Base-by-base conservation (phyloP, 2,797 vertebrate genomes). In the Clarias platycephalus region DNA sequence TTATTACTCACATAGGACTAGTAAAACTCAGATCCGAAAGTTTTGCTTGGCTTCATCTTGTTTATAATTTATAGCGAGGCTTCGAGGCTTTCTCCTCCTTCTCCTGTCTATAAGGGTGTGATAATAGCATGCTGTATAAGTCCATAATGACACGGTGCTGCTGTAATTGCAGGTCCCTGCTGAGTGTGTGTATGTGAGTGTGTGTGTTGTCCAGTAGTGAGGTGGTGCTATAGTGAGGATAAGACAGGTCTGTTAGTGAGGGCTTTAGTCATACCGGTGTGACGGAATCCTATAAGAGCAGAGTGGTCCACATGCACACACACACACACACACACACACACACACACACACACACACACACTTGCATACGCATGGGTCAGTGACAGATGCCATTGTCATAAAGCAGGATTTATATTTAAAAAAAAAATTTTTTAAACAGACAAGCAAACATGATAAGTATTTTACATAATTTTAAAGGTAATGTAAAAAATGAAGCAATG, bases 111-210 rank as follows among this genome's bases (percentile, higher is more conserved):
- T 85, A 90, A 91, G 89, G 88, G 90, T 92, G 92, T 93, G 91
- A 91, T 94, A 94, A 94, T 94, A 91, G 91, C 91, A 93, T 90
- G 85, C 88, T 91, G 86, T 89, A 90, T 91, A 90, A 93, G 91
- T 88, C 90, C 88, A 75, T 94, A 94, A 95, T 96, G 93, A 93
- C 91, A 94, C 86, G 71, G 89, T 91, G 90, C 92, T 88, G 85
- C 88, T 87, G 83, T 94, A 95, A 95, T 95, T 94, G 89, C 90
- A 92, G 88, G 94, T 94, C 93, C 91, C 91, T 83, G 87, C 86
- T 91, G 89, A 84, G 86, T 89, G 82, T 81, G 75, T 83, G 86
- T 77, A 57, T 79, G 86, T 80, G 31, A 60, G 63, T 87, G 87
- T 83, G 86, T 83, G 81, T 60, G 80, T 28, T 83, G 81, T 76